Evolutionary conservation across 1,140 invertebrate species (phyloP).

Genomic region (Bombus confusus): DNA sequence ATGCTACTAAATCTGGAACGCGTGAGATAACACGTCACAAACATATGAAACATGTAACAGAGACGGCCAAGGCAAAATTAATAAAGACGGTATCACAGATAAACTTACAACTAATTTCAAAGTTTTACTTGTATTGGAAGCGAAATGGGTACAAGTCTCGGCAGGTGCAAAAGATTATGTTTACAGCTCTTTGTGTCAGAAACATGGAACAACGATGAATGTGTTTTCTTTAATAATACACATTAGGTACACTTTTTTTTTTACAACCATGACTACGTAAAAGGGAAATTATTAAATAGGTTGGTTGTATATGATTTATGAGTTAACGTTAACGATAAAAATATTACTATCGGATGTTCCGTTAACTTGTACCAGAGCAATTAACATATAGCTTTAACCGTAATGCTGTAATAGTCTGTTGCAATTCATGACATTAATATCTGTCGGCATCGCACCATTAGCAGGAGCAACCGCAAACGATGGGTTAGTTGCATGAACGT

Average conservation of each 20-base stretch:
- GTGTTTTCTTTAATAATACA: neutral
- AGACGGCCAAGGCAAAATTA: too few species aligned
- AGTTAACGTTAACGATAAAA: slow-evolving; percentile 45
- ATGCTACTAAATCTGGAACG: neutral
- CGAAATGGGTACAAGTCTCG: too few species aligned
- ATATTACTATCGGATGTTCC: slow-evolving; percentile 56
- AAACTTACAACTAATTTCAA: too few species aligned
- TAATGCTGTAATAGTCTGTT: slow-evolving; percentile 63
- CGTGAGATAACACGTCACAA: neutral
- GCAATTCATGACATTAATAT: slow-evolving; percentile 68
- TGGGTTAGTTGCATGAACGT: slow-evolving; percentile 60
- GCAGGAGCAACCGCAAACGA: slow-evolving; percentile 61
- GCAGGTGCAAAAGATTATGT: too few species aligned
- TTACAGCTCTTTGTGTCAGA: too few species aligned
- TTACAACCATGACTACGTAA: neutral
- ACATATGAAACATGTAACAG: neutral
- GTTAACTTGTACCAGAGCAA: slow-evolving; percentile 58
- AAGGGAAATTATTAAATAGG: neutral
- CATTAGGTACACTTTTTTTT: neutral
- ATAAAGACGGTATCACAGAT: too few species aligned
- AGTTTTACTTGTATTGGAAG: neutral
- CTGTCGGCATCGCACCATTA: slow-evolving; percentile 67
- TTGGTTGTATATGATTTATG: slow-evolving; percentile 15
- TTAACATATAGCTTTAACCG: slow-evolving; percentile 61
- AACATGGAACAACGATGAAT: too few species aligned